Evolutionary conservation across 2,888 invertebrate genomes (phyloP), one percentile per base, ranked within the genome.

Genomic region (Lithophane ornitopus): DNA sequence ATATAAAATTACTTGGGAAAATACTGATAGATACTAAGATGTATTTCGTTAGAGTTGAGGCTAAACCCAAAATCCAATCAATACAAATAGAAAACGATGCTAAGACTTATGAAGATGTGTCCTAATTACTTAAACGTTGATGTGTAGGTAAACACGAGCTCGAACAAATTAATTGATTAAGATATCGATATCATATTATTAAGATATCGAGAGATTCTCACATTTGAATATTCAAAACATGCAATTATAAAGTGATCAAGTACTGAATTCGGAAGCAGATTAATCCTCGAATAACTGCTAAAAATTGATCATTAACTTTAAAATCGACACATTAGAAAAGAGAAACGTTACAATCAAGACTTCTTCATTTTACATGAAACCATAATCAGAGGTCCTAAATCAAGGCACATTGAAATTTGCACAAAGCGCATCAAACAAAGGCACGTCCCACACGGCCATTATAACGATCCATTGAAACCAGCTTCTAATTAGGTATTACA

Each of bases 381-480:
- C 3, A 66, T 71, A 56, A 84, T 85, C 78, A 78, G 16, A 52
- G 69, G 61, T 75, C 70, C 69, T 81, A 82, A 82, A 81, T 85
- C 80, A 71, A 62, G 44, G 67, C 44, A 46, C 80, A 81, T 85
- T 81, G 76, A 85, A 87, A 88, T 87, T 82, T 79, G 82, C 82
- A 84, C 80, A 84, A 88, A 80, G 88, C 85, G 76, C 87, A 87
- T 90, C 87, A 85, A 78, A 76, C 78, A 78, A 87, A 82, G 82
- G 76, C 84, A 81, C 90, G 90, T 92, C 92, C 93, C 93, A 90
- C 91, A 86, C 88, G 82, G 84, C 83, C 85, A 90, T 89, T 92
- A 91, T 93, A 95, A 95, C 92, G 93, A 92, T 89, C 93, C 93
- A 95, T 95, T 94, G 91, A 94, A 93, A 81, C 82, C 92, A 84